These are phyloP conservation scores for Idaea biselata DNA, from an alignment of 2,888 invertebrate genomes.

Conservation along the genomic window DNA sequence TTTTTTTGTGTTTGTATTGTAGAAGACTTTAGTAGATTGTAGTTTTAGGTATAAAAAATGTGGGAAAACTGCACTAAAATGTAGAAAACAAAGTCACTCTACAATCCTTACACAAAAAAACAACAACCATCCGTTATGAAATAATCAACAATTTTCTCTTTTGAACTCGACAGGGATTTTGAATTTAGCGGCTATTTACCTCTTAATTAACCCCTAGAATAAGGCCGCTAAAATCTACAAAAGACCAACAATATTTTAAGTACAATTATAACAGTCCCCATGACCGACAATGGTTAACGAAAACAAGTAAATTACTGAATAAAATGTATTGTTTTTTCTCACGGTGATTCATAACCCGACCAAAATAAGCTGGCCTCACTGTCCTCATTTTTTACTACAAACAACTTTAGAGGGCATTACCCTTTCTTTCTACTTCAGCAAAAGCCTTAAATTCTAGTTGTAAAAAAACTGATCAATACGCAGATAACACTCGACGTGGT, in stretches of 20 bases:
- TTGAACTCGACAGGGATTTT: too few species aligned
- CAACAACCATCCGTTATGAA: too few species aligned
- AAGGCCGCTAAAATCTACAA: background rate
- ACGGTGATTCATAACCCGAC: constrained; percentile 74
- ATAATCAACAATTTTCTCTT: too few species aligned
- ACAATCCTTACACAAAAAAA: too few species aligned
- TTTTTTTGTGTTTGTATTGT: too few species aligned
- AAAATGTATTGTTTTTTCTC: constrained; percentile 69
- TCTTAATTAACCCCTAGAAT: too few species aligned
- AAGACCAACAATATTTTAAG: background rate
- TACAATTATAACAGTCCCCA: constrained; percentile 1
- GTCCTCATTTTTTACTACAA: constrained; percentile 79
- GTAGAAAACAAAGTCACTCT: too few species aligned
- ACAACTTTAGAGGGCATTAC: constrained; percentile 77
- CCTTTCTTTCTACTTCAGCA: constrained; percentile 63
- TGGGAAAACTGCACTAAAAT: too few species aligned
- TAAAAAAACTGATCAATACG: constrained; percentile 30
- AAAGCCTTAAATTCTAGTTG: constrained; percentile 63
- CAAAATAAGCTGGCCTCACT: constrained; percentile 73
- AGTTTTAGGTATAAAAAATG: too few species aligned
- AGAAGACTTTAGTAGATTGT: too few species aligned
- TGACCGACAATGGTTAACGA: constrained; percentile 1
- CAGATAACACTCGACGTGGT: background rate
- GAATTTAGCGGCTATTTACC: too few species aligned
- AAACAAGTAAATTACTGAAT: constrained; percentile 43